Base-by-base conservation (phyloP, 2,888 invertebrate species). In the Eilema caniola region DNA sequence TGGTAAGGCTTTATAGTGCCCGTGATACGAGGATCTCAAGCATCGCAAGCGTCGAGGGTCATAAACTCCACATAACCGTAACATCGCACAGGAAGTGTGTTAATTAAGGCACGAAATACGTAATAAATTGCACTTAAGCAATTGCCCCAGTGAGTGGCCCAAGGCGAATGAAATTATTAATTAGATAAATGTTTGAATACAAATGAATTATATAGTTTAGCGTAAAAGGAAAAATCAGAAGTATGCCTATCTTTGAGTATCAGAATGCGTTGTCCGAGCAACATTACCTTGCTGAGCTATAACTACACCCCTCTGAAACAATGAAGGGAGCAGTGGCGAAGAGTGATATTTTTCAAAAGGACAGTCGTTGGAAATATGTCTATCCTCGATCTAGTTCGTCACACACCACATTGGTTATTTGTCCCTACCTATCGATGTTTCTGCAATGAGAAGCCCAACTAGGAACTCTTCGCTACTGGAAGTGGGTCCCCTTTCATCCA, bases 71-170 rank as follows among this genome's bases (percentile, higher is more conserved):
- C 77, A 76, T 83, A 86, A 86, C 82, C 74, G 80, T 86, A 85
- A 85, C 86, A 83, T 72, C 78, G 77, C 76, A 72, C 83, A 86
- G 88, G 88, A 90, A 90, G 86, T 87, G 85, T 87, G 86, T 86
- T 89, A 89, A 91, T 89, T 87, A 86, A 81, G 77, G 80, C 85
- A 79, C 76, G 77, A 83, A 83, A 87, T 83, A 87, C 83, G 88
- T 82, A 83, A 83, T 82, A 85, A 83, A 86, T 83, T 89, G 86
- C 86, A 87, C 77, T 85, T 78, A 78, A 81, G 81, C 83, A 86
- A 80, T 82, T 86, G 83, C 69, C 72, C 76, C 80, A 83, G 89
- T 86, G 89, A 91, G 85, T 83, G 89, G 84, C 75, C 83, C 90
- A 90, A 90, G 90, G 91, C 78, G 78, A 86, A 82, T 71, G 79